These are phyloP conservation scores for Micrasema longulum DNA, from an alignment of 1,140 invertebrate species.

Conservation along the genomic window DNA sequence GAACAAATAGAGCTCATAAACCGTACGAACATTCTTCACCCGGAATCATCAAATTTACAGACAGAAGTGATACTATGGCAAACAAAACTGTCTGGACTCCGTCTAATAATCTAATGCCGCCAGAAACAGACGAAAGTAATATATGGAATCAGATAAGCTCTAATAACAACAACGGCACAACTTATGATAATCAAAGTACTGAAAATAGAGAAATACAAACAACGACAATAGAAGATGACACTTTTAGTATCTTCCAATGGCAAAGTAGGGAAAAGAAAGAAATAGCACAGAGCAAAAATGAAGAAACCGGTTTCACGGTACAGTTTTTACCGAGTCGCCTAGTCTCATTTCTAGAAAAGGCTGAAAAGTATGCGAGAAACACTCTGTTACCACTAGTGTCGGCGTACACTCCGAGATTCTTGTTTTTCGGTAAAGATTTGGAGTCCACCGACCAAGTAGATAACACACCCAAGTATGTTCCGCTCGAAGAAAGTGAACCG, in stretches of 20 bases:
- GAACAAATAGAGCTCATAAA: constrained; percentile 51
- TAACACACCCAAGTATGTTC: constrained; percentile 63
- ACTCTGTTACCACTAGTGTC: constrained; percentile 80
- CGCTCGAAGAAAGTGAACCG: constrained; percentile 56
- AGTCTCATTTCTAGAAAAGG: constrained; percentile 81
- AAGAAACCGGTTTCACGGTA: constrained; percentile 71
- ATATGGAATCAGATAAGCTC: constrained; percentile 48
- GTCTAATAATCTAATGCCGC: constrained; percentile 47
- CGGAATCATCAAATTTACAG: constrained; percentile 28
- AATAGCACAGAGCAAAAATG: constrained; percentile 58
- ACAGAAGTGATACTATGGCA: constrained; percentile 33
- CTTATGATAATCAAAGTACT: constrained; percentile 49
- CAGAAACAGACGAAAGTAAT: constrained; percentile 42
- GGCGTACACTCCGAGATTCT: constrained; percentile 78
- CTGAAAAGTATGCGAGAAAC: constrained; percentile 82
- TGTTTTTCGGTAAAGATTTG: constrained; percentile 66
- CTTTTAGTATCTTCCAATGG: constrained; percentile 52
- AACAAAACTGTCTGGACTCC: constrained; percentile 48
- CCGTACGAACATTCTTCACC: constrained; percentile 41
- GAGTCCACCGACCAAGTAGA: constrained; percentile 55
- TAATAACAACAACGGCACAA: constrained; percentile 21
- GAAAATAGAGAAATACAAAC: constrained; percentile 31
- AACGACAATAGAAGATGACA: constrained; percentile 57
- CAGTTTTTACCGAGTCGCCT: constrained; percentile 82
- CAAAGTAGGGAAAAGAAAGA: constrained; percentile 56